Percentiles rank a stretch among this genome's conserved stretches.
Conservation (phyloP, 2,797 vertebrate genomes). For the Hipposideros larvatus region DNA sequence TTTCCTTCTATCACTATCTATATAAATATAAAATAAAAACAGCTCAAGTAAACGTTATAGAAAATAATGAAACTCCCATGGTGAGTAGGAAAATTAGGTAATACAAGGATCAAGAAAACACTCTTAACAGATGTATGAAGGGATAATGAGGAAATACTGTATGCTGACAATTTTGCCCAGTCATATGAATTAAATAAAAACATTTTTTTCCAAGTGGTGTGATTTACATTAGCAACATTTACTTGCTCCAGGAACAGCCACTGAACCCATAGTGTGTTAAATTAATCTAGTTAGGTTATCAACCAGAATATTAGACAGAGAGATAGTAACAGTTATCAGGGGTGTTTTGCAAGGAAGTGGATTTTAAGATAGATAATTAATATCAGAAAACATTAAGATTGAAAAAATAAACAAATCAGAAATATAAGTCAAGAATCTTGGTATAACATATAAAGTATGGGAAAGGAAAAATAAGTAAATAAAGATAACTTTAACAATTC, state of each 20-base stretch:
- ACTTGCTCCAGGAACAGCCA: not conserved
- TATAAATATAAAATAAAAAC: not conserved
- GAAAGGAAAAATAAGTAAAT: not conserved
- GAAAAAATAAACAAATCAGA: not conserved
- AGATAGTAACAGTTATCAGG: not conserved
- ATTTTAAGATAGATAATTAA: not conserved
- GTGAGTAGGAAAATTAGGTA: not conserved
- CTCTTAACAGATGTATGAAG: not conserved
- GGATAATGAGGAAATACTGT: not conserved
- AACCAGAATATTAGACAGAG: not conserved
- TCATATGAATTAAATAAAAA: not conserved
- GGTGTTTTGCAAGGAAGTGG: not conserved
- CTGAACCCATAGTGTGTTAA: not conserved
- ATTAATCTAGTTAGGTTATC: not conserved
- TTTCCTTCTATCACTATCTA: not conserved
- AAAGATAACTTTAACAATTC: not conserved
- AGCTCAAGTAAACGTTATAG: not conserved
- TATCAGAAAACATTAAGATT: not conserved
- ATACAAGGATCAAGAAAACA: not conserved
- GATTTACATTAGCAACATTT: not conserved
- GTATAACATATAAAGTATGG: not conserved
- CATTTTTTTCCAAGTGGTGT: not conserved
- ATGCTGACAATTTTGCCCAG: not conserved
- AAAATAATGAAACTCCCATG: not conserved
- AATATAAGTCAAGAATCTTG: not conserved